phyloP scores from a whole-genome alignment of 2,797 vertebrate genomes.

The Labroides dimidiatus region DNA sequence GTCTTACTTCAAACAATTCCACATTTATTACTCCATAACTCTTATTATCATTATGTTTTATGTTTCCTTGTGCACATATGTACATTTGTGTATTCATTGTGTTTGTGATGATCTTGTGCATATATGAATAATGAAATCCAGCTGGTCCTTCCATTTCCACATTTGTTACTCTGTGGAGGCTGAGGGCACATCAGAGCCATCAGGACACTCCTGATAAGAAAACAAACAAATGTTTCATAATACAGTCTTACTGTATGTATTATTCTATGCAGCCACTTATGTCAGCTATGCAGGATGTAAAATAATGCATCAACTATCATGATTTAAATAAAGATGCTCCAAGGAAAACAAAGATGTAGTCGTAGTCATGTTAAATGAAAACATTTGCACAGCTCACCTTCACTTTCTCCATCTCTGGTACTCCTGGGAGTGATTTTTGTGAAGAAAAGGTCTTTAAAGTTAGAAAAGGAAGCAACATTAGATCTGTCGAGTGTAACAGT shows the following conservation, averaged over 20 bases:
- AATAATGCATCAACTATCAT: background rate
- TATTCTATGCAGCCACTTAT: background rate
- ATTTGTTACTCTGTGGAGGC: conserved; percentile 81
- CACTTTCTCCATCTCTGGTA: conserved; percentile 83
- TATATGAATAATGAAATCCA: conserved; percentile 6
- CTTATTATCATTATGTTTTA: background rate
- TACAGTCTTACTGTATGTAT: background rate
- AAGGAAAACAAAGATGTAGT: too few relatives aligned
- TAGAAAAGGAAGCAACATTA: conserved; percentile 11
- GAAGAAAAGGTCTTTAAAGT: conserved; percentile 83
- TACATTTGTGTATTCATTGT: conserved; percentile 38
- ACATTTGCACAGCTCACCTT: conserved; percentile 75
- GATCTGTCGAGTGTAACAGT: background rate
- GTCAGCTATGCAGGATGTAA: too few relatives aligned
- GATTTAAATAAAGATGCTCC: too few relatives aligned
- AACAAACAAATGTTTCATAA: conserved; percentile 10
- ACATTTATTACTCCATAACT: conserved; percentile 15
- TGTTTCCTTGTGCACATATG: conserved; percentile 37
- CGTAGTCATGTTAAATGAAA: background rate
- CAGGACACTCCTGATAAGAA: conserved; percentile 76
- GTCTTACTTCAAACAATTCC: conserved; percentile 10
- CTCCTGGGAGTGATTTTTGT: conserved; percentile 89
- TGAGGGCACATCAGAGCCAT: conserved; percentile 72
- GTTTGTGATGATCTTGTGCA: conserved; percentile 27
- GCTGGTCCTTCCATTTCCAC: conserved; percentile 47